Evolutionary conservation across 2,797 vertebrate genomes (phyloP), one percentile per base, ranked within the genome.

Genomic region (Spheniscus humboldti): DNA sequence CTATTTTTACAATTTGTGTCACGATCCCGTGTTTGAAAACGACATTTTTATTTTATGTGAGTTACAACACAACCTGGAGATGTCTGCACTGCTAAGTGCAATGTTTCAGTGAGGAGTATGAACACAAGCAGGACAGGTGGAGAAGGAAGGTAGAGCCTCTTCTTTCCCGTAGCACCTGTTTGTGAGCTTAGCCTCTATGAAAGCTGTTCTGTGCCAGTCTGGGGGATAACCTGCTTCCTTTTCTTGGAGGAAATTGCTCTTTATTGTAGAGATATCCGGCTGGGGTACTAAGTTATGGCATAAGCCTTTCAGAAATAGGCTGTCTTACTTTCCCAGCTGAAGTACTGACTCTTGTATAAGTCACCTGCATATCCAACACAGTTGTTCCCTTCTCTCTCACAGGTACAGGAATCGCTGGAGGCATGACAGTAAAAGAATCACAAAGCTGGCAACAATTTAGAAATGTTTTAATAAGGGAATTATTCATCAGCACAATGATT

Each of bases 371-470:
- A 91, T 69, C 24, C 68, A 81, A 10, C n/a, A 8, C 33, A n/a
- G 62, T 90, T 85, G 47, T 74, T 90, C 95, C 93, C 80, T 86
- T 64, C 73, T 84, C 68, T 93, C 76, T 93, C 87, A 56, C 89
- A 95, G 93, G 91, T 96, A 97, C 94, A 91, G 91, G 81, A 93
- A 95, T 91, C 0, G 92, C 96, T 96, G 79, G 56, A 97, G 97
- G 95, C 95, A 86, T 3, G 41, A 37, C 18, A 27, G 72, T 81
- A 88, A 86, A 83, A 93, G 60, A 92, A 83, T 87, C 72, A 97
- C 64, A 89, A 86, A 93, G 75, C 62, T 96, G 94, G 87, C 92
- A 94, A 37, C 30, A 52, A n/a, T 86, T 84, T 45, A 68, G 69
- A 93, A 80, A 55, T 45, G 4, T 66, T 77, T 93, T 80, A 83